phyloP scores from a whole-genome alignment of 2,797 vertebrate species.

The Octomys mimax region DNA sequence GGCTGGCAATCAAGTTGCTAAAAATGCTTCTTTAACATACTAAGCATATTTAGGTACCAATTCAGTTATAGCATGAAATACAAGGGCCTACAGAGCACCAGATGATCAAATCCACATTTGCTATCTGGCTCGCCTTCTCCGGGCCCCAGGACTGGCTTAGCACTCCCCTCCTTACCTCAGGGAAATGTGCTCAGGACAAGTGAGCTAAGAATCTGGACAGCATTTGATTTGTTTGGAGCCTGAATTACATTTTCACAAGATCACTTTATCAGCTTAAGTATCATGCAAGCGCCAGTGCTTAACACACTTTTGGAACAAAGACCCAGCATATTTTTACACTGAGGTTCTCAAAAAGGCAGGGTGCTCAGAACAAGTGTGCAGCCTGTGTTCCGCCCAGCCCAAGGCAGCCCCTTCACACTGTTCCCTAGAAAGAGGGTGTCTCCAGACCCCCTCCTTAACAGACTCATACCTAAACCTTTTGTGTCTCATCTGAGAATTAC shows the following conservation, averaged over 20 bases:
- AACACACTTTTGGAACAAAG: conserved; percentile 52
- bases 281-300: background rate
- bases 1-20: background rate
- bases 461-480: background rate
- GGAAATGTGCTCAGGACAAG: conserved; percentile 42
- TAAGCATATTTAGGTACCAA: background rate
- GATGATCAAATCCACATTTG: conserved; percentile 8
- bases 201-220: conserved; percentile 80
- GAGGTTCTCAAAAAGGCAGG: conserved; percentile 7
- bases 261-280: conserved; percentile 59
- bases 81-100: background rate
- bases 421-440: conserved; percentile 39
- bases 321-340: conserved; percentile 31
- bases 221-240: conserved; percentile 57
- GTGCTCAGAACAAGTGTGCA: background rate
- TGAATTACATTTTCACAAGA: conserved; percentile 64
- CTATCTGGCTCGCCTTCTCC: conserved; percentile 5
- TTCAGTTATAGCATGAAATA: background rate
- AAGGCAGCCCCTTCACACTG: background rate
- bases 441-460: background rate
- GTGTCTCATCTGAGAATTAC: conserved; percentile 53
- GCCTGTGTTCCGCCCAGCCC: background rate
- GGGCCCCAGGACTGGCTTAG: background rate
- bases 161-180: conserved; percentile 21
- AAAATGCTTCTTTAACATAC: background rate